phyloP scores from a whole-genome alignment of 1,140 invertebrate species.

The Megalonaias nervosa region DNA sequence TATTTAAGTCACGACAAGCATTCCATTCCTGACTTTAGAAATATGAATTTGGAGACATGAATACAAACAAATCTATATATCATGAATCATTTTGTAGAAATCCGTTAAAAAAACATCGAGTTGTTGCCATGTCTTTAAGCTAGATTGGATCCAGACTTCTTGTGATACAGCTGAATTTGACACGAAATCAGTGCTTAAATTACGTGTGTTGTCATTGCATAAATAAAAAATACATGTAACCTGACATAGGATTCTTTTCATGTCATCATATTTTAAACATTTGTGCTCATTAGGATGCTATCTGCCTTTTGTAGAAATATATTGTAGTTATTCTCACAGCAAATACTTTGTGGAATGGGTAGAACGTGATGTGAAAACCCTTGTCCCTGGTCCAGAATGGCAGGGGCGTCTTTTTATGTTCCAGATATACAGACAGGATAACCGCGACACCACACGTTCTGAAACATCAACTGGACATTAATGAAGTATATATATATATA shows the following conservation, averaged over 20 bases:
- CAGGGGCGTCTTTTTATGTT: slow-evolving; percentile 79
- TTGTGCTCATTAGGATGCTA: too few relatives aligned
- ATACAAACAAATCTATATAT: too few relatives aligned
- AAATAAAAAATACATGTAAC: neutral
- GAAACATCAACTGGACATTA: slow-evolving; percentile 58
- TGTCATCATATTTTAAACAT: slow-evolving; percentile 10
- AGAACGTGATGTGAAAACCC: slow-evolving; percentile 68
- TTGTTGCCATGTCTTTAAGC: too few relatives aligned
- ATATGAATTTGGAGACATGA: too few relatives aligned
- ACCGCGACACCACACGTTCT: slow-evolving; percentile 87
- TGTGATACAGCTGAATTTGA: neutral
- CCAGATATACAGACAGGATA: slow-evolving; percentile 86
- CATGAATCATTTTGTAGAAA: too few relatives aligned
- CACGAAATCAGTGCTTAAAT: neutral
- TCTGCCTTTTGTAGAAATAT: too few relatives aligned
- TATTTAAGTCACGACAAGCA: too few relatives aligned
- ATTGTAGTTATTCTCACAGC: slow-evolving; percentile 76
- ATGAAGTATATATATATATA: too few relatives aligned
- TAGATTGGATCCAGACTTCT: neutral
- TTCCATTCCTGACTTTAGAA: too few relatives aligned
- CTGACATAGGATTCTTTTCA: neutral
- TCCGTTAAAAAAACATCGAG: too few relatives aligned
- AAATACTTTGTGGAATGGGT: slow-evolving; percentile 86
- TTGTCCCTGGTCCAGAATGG: slow-evolving; percentile 75
- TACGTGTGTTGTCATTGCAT: neutral